A percentile compares a stretch with the other conserved stretches of the same genome.
phyloP scores from a whole-genome alignment of 37 sponge, comb jelly and placozoan species.

The Oscarella lobularis region DNA sequence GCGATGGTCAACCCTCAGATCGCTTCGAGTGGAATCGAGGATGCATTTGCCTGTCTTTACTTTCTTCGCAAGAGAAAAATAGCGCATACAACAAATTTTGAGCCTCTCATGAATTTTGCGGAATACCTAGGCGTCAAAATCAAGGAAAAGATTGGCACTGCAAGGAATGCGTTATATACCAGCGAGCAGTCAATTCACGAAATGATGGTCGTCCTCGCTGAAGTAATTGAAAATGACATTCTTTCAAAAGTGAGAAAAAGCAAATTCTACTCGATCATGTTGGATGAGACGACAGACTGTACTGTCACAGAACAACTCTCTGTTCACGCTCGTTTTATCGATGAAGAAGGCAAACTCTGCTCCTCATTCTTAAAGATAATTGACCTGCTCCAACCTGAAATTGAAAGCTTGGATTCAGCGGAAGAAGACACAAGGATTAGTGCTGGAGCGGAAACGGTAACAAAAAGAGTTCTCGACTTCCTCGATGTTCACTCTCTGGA shows the following conservation, averaged over 20 bases:
- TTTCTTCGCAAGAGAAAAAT: background rate
- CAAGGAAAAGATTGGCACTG: background rate
- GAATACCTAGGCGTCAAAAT: background rate
- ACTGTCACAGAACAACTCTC: conserved; percentile 26
- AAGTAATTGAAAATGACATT: background rate
- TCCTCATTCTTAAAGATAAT: conserved; percentile 17
- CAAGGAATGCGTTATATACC: conserved; percentile 7
- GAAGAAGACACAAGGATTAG: background rate
- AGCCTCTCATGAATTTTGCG: conserved; percentile 1
- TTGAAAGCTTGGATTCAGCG: conserved; percentile 9
- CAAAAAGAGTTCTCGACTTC: conserved; percentile 10
- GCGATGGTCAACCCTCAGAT: conserved; percentile 1
- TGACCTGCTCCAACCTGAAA: conserved; percentile 17
- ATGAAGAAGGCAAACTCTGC: conserved; percentile 5
- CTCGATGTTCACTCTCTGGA: conserved; percentile 11
- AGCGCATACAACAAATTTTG: conserved; percentile 4
- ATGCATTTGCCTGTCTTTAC: conserved; percentile 3
- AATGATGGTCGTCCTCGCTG: background rate
- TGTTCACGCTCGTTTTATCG: conserved; percentile 12
- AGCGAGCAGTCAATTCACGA: conserved; percentile 4
- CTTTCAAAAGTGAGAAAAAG: background rate
- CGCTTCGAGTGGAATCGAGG: conserved; percentile 2
- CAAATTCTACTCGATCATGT: background rate
- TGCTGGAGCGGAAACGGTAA: conserved; percentile 4
- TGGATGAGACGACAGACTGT: conserved; percentile 26